Evolutionary conservation across 2,797 vertebrate genomes (phyloP).

Genomic region (Urocyon cinereoargenteus): DNA sequence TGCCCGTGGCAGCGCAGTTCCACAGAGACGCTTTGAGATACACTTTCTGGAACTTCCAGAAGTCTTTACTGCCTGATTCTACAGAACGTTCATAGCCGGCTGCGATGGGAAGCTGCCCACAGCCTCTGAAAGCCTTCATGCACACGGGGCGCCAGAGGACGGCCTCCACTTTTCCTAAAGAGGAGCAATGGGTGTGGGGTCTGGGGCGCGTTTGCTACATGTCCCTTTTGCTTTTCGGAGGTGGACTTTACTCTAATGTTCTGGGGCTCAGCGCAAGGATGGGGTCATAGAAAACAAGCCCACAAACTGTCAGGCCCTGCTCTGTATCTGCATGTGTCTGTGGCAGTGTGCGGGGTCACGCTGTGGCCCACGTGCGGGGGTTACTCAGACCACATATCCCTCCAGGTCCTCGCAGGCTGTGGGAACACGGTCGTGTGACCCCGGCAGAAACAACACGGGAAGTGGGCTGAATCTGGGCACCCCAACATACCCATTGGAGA

Average conservation of each 20-base stretch:
- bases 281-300: not conserved
- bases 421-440: rapidly evolving
- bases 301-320: rapidly evolving
- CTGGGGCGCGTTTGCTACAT: rapidly evolving
- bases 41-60: not conserved
- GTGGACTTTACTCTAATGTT: not conserved
- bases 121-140: rapidly evolving
- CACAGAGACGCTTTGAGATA: not conserved
- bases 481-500: rapidly evolving
- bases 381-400: rapidly evolving
- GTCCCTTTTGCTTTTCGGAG: not conserved
- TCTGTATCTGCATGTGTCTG: not conserved
- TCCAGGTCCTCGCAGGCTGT: not conserved
- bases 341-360: rapidly evolving
- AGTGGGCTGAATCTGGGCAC: rapidly evolving
- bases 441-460: not conserved
- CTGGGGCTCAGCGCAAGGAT: not conserved
- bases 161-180: not conserved
- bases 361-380: rapidly evolving
- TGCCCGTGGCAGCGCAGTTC: not conserved
- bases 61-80: not conserved
- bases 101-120: rapidly evolving
- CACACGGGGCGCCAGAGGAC: rapidly evolving
- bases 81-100: rapidly evolving
- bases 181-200: rapidly evolving